Evolutionary conservation across 2,888 invertebrate genomes (phyloP), one percentile per base, ranked within the genome.

Genomic region (Strigamia transsilvanica): DNA sequence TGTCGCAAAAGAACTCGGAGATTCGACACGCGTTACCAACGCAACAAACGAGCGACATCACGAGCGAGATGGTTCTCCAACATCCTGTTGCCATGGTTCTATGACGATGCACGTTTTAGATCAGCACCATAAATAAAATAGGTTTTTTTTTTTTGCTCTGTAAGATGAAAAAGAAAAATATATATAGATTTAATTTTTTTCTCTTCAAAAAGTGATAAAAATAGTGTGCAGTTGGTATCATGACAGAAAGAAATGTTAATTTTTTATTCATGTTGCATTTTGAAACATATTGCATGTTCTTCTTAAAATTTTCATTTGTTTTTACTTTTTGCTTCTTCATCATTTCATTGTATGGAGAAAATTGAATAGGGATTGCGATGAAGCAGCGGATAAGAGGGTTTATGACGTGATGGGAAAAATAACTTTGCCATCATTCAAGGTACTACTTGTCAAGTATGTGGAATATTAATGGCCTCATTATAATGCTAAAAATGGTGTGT

Each of bases 1-100:
- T 93, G 83, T 89, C 88, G 87, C 93, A 93, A 85, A 90, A 89
- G 87, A 92, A 92, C 87, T 93, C 93, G 7, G 92, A 92, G 85
- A 92, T 90, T 83, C 93, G 92, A 88, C 95, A 95, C 86, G 92
- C 91, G 51, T 90, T 46, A 41, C 79, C 80, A 80, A 42, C 34
- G 82, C 66, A 82, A 73, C 66, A 73, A 73, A 73, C 46, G 61
- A 81, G 41, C 27, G 56, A 42, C 38, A 79, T 42, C 41, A 79
- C 41, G 34, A 79, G 79, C 79, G 42, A 79, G 38, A 79, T 38
- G 79, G 73, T 73, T 32, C 73, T 73, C 73, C 73, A 73, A 73
- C 73, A 73, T 73, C 73, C 73, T 73, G 73, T 73, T 73, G 73
- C 73, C 73, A 73, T 73, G 73, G 73, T 73, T 27, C 73, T 73